Evolutionary conservation across 2,797 vertebrate species (phyloP), one percentile per base, ranked within the genome.

Genomic region (Moxostoma hubbsi): DNA sequence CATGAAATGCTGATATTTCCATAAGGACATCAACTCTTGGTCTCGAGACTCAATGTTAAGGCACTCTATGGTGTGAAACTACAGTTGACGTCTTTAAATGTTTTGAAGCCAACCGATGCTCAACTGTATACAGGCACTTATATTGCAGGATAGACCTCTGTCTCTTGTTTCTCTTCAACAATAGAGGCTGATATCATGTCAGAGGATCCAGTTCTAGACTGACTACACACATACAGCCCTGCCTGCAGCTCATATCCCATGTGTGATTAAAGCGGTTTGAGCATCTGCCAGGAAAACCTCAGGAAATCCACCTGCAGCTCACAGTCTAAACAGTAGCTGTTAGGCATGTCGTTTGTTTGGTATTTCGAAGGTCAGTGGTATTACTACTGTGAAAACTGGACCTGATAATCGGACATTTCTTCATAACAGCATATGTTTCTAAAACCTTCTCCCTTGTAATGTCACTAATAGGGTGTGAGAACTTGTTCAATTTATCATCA

Each of bases 121-220:
- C 11, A 9, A 75, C 66, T 7, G 45, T 15, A 16, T 11, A 50
- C 7, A 9, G 16, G 15, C n/a, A 16, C 12, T 66, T 43, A 65
- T 50, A 50, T 9, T 63, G 49, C 47, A 54, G 5, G 7, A 10
- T 24, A 54, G 49, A 6, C n/a, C 11, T 11, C 45, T 50, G 9
- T 65, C 51, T 64, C 51, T 43, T 51, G 73, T 62, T 54, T 18
- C 73, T 36, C n/a, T 15, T 43, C 10, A 70, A 75, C 79, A 70
- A 67, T n/a, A 36, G 73, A 54, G 73, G 62, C 80, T 47, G 36
- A 77, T 82, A 73, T 57, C 49, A 65, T 43, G 77, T 68, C 63
- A 81, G 12, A 71, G 16, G 51, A 81, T 76, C 73, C 72, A 55
- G 54, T 72, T 66, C 18, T 61, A 64, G 72, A 80, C 18, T 53